Evolutionary conservation across 2,113 vertebrate species (phyloP), one percentile per base, ranked within the genome.

Genomic region (Aspidoscelis tigris): DNA sequence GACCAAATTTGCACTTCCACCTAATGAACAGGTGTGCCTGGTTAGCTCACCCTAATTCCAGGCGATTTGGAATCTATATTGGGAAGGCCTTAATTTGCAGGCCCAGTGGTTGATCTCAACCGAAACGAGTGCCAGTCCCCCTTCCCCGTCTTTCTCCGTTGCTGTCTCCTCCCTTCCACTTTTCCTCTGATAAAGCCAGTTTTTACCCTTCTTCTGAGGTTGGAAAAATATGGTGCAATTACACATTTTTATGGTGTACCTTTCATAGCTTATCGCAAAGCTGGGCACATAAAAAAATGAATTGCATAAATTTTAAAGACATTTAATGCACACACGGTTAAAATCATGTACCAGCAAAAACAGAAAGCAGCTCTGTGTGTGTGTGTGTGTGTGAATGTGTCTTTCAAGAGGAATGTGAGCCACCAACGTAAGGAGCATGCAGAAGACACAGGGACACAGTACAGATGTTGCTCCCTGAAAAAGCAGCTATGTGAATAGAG

Each of bases 301-400:
- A 88, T 88, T 90, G 89, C 93, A 94, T 93, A 94, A 91, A 94
- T 94, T 94, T 91, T 90, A 93, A 92, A 90, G 92, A 89, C 90
- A 85, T 89, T 91, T 91, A 92, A 93, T 92, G 90, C 90, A 92
- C 65, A 91, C 88, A 86, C 84, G 82, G 90, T 93, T 92, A 94
- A 91, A 93, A 87, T 89, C 87, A 81, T 87, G 90, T 88, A 0
- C 10, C 90, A 91, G 75, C 90, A 93, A 91, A 89, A 91, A 88
- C 80, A 89, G 89, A 88, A 78, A 94, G 88, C 90, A 93, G 90
- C 55, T 58, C 5, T 58, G 55, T 58, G 9, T 58, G 55, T 58
- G 55, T 16, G 55, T 58, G 10, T 8, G 53, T 55, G 53, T 55
- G 53, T 53, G 53, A 7, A 89, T 92, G 88, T 90, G 88, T 92